Conservation (phyloP, 2,888 invertebrate genomes). For the Eledone cirrhosa region DNA sequence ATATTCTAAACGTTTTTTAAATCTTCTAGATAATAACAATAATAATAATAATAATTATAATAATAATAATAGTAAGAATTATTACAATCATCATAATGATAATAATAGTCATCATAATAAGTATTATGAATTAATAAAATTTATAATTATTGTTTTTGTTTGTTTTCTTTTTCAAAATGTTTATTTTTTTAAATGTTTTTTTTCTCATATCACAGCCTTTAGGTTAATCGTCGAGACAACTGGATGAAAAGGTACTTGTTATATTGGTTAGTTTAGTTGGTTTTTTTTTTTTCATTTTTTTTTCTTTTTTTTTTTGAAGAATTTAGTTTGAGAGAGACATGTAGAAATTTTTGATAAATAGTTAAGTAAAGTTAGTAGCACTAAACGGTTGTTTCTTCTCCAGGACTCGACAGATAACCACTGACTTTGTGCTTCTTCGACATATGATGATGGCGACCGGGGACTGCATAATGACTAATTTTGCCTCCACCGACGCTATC, state of each 20-base stretch:
- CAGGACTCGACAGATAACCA: constrained; percentile 24
- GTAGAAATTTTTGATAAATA: not conserved
- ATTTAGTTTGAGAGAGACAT: not conserved
- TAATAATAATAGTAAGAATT: too few relatives aligned
- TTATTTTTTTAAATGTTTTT: too few relatives aligned
- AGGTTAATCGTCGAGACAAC: constrained; percentile 1
- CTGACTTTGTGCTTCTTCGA: constrained; percentile 27
- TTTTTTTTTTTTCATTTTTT: not conserved
- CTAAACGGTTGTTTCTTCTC: constrained; percentile 24
- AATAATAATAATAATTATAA: too few relatives aligned
- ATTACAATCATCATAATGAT: too few relatives aligned
- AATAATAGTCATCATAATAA: too few relatives aligned
- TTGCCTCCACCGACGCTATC: constrained; percentile 23
- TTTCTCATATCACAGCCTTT: constrained; percentile 24
- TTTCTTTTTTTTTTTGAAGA: not conserved
- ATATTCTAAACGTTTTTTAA: too few relatives aligned
- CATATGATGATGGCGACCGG: constrained; percentile 17
- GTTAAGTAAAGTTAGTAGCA: not conserved
- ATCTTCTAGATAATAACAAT: too few relatives aligned
- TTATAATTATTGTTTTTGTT: too few relatives aligned
- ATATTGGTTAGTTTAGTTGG: too few relatives aligned
- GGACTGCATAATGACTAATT: constrained; percentile 19
- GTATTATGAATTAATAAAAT: too few relatives aligned
- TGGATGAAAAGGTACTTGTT: too few relatives aligned
- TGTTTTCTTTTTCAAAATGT: too few relatives aligned